Percentiles rank a stretch among this genome's conserved stretches.
phyloP scores from a whole-genome alignment of 2,797 vertebrate species.

The Schizothorax lantsangensis region DNA sequence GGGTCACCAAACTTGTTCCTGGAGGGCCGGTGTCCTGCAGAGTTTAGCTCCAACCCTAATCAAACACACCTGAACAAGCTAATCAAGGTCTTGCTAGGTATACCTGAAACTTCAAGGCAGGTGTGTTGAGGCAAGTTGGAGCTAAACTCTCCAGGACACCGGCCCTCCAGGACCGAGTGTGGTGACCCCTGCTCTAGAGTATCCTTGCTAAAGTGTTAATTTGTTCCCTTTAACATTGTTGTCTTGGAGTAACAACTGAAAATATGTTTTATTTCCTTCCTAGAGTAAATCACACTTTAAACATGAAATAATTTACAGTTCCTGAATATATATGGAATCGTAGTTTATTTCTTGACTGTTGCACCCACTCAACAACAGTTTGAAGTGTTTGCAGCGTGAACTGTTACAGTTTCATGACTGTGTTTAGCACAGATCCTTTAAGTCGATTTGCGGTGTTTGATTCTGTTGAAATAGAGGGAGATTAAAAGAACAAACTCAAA shows the following conservation, averaged over 20 bases:
- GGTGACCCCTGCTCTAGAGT: too few relatives aligned
- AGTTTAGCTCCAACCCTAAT: too few relatives aligned
- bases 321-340: neutral
- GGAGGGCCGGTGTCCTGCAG: too few relatives aligned
- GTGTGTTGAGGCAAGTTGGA: too few relatives aligned
- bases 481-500: slow-evolving; percentile 50
- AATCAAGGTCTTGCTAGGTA: too few relatives aligned
- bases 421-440: slow-evolving; percentile 35
- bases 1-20: too few relatives aligned
- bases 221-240: neutral
- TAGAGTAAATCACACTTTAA: neutral
- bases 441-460: slow-evolving; percentile 25
- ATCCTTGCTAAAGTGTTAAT: neutral
- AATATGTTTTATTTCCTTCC: neutral
- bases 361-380: slow-evolving; percentile 8
- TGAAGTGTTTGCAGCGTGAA: slow-evolving; percentile 10
- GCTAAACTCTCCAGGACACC: too few relatives aligned
- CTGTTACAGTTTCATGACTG: slow-evolving; percentile 25
- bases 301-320: neutral
- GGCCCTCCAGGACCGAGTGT: too few relatives aligned
- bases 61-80: too few relatives aligned
- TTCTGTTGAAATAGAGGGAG: slow-evolving; percentile 32
- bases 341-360: neutral
- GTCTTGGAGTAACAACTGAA: neutral
- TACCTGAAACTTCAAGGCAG: too few relatives aligned